These are phyloP conservation scores for Cheilosia vernalis DNA, from an alignment of 2,888 invertebrate genomes.

Conservation along the genomic window DNA sequence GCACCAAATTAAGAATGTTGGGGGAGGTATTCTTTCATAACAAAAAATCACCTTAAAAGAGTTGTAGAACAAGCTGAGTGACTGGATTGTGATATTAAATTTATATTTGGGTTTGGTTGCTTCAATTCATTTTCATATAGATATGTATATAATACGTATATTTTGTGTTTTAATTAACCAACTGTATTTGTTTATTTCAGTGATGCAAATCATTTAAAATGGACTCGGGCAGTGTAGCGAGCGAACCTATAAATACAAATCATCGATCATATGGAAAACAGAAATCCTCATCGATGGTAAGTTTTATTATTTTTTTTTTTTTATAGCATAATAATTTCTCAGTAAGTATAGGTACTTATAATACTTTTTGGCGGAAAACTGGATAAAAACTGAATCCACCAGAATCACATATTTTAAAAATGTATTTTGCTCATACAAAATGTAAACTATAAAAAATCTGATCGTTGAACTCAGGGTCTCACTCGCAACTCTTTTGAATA, in stretches of 20 bases:
- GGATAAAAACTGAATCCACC: background rate
- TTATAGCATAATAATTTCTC: background rate
- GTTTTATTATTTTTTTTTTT: slow-evolving; percentile 53
- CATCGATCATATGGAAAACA: slow-evolving; percentile 83
- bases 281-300: slow-evolving; percentile 83
- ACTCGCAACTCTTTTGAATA: too few relatives aligned
- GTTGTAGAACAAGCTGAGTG: background rate
- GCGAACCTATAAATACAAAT: slow-evolving; percentile 82
- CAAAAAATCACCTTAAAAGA: background rate
- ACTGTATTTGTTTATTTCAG: slow-evolving; percentile 40
- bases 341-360: background rate
- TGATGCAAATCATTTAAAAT: slow-evolving; percentile 76
- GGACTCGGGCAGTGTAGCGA: slow-evolving; percentile 82
- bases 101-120: too few relatives aligned
- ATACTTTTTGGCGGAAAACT: background rate
- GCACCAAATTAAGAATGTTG: slow-evolving; percentile 44
- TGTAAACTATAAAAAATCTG: too few relatives aligned
- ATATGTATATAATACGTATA: too few relatives aligned
- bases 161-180: background rate
- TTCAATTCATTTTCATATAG: background rate
- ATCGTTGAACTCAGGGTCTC: too few relatives aligned
- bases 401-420: too few relatives aligned
- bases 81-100: background rate
- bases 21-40: slow-evolving; percentile 15
- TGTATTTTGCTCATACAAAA: too few relatives aligned